A percentile compares a stretch with the other conserved stretches of the same genome.
These are phyloP conservation scores for Discoglossus pictus DNA, from an alignment of 2,797 vertebrate species.

Conservation along the genomic window DNA sequence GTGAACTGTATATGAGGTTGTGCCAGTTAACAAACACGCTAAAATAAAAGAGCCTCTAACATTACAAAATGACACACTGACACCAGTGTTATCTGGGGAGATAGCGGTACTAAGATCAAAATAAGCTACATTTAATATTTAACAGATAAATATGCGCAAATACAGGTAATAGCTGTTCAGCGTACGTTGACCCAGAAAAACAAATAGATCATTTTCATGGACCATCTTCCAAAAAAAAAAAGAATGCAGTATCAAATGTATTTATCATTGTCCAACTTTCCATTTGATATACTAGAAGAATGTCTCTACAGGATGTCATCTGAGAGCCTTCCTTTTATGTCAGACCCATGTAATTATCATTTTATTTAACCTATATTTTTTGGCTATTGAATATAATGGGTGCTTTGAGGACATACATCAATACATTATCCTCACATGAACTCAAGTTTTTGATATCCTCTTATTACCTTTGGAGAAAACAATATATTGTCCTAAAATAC, in stretches of 20 bases:
- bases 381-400: no score
- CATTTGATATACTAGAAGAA: background rate
- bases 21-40: constrained; percentile 7
- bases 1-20: constrained; percentile 20
- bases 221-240: constrained; percentile 6
- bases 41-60: constrained; percentile 14
- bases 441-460: no score
- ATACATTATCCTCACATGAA: no score
- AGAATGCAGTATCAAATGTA: background rate
- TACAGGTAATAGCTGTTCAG: constrained; percentile 9
- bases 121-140: constrained; percentile 2
- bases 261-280: constrained; percentile 1
- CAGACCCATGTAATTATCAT: constrained; percentile 14
- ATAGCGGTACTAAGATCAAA: constrained; percentile 17
- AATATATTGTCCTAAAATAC: no score
- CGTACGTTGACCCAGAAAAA: constrained; percentile 5
- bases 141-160: constrained; percentile 22
- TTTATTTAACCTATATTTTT: constrained; percentile 1
- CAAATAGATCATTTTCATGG: no score
- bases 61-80: no score
- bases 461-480: no score
- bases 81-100: constrained; percentile 28
- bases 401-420: no score
- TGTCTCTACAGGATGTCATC: constrained; percentile 22
- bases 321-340: background rate